phyloP scores from a whole-genome alignment of 2,113 vertebrate species.

The Myotis davidii region DNA sequence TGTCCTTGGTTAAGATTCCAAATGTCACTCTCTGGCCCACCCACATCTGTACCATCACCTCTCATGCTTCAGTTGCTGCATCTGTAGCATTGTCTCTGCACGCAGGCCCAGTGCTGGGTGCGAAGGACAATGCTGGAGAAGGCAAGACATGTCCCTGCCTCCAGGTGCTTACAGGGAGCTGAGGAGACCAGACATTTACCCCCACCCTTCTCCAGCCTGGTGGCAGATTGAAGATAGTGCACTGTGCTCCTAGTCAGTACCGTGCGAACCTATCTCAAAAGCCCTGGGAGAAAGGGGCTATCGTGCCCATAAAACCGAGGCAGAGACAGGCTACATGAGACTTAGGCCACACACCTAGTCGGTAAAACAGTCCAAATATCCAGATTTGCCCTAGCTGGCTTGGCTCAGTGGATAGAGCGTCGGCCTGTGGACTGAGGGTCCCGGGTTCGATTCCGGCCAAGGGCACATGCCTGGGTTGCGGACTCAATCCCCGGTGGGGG shows the following conservation, averaged over 20 bases:
- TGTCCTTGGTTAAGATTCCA: background rate
- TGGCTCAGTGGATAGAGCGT: too few relatives aligned
- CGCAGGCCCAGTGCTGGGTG: background rate
- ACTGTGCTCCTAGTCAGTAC: background rate
- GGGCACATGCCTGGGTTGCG: too few relatives aligned
- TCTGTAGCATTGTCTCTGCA: background rate
- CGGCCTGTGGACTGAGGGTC: too few relatives aligned
- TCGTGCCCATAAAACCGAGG: background rate
- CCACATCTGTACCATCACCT: background rate
- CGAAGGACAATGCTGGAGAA: background rate
- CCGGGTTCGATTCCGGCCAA: too few relatives aligned
- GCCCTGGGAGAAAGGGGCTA: background rate
- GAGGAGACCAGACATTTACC: background rate
- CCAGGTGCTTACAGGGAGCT: background rate
- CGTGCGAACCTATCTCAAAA: background rate
- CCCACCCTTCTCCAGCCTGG: background rate
- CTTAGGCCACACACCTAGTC: background rate
- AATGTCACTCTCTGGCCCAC: background rate
- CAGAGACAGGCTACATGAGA: background rate
- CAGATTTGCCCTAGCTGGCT: too few relatives aligned
- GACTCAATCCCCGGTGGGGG: too few relatives aligned
- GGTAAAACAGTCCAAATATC: background rate
- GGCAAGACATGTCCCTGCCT: background rate
- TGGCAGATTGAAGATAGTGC: background rate
- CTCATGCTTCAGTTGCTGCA: background rate